Percentiles rank a stretch among this genome's conserved stretches.
phyloP scores from a whole-genome alignment of 2,888 invertebrate genomes.

The Hirtodrosophila confusa region DNA sequence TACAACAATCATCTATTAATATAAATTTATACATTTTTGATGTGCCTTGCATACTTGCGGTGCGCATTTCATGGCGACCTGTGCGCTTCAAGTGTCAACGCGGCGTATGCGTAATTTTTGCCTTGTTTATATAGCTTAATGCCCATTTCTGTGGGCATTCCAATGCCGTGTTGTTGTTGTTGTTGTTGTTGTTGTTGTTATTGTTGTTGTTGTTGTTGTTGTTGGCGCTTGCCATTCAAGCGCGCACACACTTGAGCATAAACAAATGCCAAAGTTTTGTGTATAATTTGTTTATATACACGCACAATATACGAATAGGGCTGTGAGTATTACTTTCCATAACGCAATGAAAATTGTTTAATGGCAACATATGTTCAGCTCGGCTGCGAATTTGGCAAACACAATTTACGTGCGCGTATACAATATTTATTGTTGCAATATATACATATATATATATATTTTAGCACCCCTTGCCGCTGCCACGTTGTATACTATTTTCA shows the following conservation, averaged over 20 bases:
- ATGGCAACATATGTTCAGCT: constrained; percentile 65
- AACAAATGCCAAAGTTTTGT: constrained; percentile 51
- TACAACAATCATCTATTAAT: constrained; percentile 70
- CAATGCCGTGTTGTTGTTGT: constrained; percentile 11
- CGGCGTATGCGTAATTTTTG: constrained; percentile 56
- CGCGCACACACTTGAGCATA: constrained; percentile 60
- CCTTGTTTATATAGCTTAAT: constrained; percentile 20
- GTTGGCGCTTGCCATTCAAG: constrained; percentile 55
- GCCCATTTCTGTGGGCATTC: constrained; percentile 13
- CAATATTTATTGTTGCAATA: constrained; percentile 62
- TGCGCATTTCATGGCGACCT: constrained; percentile 29
- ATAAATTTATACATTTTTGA: constrained; percentile 30
- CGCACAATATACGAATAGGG: background rate
- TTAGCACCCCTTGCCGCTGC: background rate
- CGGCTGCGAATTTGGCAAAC: constrained; percentile 23
- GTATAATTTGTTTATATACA: constrained; percentile 55
- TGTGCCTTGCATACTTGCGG: constrained; percentile 40
- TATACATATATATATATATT: constrained; percentile 11
- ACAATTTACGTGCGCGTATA: constrained; percentile 28
- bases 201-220: constrained; percentile 45
- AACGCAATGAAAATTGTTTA: constrained; percentile 62
- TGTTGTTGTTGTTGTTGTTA: constrained; percentile 26
- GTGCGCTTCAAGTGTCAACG: constrained; percentile 55
- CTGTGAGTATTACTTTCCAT: constrained; percentile 54
- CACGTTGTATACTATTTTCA: constrained; percentile 35